These are phyloP conservation scores for Gymnosoma rotundatum DNA, from an alignment of 2,888 invertebrate genomes.

Conservation along the genomic window DNA sequence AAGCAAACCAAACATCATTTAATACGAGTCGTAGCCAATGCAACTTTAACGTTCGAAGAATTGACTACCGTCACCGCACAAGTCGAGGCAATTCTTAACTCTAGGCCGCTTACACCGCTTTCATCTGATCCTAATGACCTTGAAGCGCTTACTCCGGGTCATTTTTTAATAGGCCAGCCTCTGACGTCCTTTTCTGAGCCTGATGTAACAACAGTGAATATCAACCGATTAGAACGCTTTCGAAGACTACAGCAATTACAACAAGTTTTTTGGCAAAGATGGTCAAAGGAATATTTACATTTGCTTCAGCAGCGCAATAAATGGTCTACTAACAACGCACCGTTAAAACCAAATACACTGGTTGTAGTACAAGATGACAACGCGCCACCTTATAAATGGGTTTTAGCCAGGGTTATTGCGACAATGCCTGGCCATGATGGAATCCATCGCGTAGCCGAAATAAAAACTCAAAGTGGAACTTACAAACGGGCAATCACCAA, in stretches of 20 bases:
- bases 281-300: slow-evolving; percentile 8
- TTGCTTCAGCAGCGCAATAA: slow-evolving; percentile 16
- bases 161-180: background rate
- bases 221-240: slow-evolving; percentile 6
- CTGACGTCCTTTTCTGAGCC: background rate
- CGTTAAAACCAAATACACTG: background rate
- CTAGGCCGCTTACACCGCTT: slow-evolving; percentile 19
- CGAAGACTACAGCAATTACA: slow-evolving; percentile 20
- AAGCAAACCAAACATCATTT: background rate
- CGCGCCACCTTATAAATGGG: slow-evolving; percentile 42
- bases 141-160: background rate
- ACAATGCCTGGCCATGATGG: slow-evolving; percentile 38
- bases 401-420: slow-evolving; percentile 15
- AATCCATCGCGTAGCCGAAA: slow-evolving; percentile 32
- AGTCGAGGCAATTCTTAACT: background rate
- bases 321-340: slow-evolving; percentile 10
- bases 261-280: slow-evolving; percentile 15
- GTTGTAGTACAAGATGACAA: slow-evolving; percentile 30
- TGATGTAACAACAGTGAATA: background rate
- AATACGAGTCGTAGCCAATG: background rate
- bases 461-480: slow-evolving; percentile 21
- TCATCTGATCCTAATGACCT: slow-evolving; percentile 2
- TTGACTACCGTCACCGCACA: background rate
- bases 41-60: background rate
- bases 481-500: slow-evolving; percentile 5